Evolutionary conservation across 1,140 invertebrate genomes (phyloP), one percentile per base, ranked within the genome.

Genomic region (Homarus americanus): DNA sequence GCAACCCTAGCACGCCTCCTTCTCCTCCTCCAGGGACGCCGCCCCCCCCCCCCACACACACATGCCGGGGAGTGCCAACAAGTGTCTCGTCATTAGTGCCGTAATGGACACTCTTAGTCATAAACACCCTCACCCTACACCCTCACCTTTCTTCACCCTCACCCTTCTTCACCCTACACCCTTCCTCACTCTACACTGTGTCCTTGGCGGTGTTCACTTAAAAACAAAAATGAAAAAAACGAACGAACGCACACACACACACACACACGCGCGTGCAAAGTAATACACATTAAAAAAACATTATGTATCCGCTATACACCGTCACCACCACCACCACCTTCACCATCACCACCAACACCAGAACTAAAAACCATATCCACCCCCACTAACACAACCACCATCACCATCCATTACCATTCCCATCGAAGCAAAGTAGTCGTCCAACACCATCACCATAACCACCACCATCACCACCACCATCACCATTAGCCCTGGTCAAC

Each of bases 1-100:
- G n/a, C n/a, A n/a, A n/a, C n/a, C n/a, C n/a, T n/a, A n/a, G n/a
- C n/a, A n/a, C 44, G 4, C 44, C 44, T 49, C 44, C 44, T 49
- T 4, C 44, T 49, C 44, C 15, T 49, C 44, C 44, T 49, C 44
- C 44, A 7, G 5, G 5, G 4, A 4, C 44, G 4, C 44, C 44
- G 34, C 75, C 75, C 5, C 40, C 76, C n/a, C 78, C 78, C 44
- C 78, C 41, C 44, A 28, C 41, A 80, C 78, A 53, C 44, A 53
- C 32, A 36, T 28, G 17, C 78, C 32, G 41, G n/a, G 20, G 41
- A 80, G 78, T 49, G 78, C 41, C 78, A 80, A 80, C 78, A 49
- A 80, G 41, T 53, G 78, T 34, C 41, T 38, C 38, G 32, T 80
- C 78, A 34, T 80, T 80, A 80, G 78, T 53, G 44, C 24, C 41